A percentile compares a stretch with the other conserved stretches of the same genome.
Evolutionary conservation across 1,140 invertebrate genomes (phyloP).

Genomic region (Phortica variegata): DNA sequence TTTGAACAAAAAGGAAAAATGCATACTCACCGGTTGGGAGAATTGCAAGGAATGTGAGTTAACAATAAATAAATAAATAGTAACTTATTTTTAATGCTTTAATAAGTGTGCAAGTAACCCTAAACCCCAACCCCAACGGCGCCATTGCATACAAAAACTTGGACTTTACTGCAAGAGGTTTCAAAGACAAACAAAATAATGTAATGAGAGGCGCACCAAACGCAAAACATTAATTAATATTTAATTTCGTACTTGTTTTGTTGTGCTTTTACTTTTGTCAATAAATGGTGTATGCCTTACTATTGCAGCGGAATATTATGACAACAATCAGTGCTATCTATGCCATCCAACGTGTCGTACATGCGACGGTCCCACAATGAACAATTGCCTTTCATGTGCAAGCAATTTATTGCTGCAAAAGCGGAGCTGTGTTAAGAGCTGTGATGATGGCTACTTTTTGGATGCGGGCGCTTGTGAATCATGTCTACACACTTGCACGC

Average conservation of each 20-base stretch:
- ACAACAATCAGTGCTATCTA: constrained; percentile 66
- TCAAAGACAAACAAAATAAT: too few species aligned
- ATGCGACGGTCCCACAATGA: constrained; percentile 73
- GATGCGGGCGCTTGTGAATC: constrained; percentile 70
- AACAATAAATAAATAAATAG: constrained; percentile 5
- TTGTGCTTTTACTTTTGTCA: neutral
- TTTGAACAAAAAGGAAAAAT: constrained; percentile 70
- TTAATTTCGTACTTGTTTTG: too few species aligned
- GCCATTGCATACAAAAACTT: too few species aligned
- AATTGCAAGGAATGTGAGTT: constrained; percentile 65
- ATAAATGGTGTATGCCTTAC: too few species aligned
- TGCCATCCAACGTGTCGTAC: constrained; percentile 80
- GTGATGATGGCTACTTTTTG: constrained; percentile 71
- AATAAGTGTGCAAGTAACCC: too few species aligned
- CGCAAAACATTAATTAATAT: too few species aligned
- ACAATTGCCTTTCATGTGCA: constrained; percentile 79
- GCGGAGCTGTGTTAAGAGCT: constrained; percentile 69
- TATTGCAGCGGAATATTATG: constrained; percentile 68
- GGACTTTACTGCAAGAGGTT: too few species aligned
- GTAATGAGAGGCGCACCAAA: too few species aligned
- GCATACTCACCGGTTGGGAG: constrained; percentile 66
- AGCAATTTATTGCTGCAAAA: constrained; percentile 69
- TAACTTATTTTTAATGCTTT: too few species aligned
- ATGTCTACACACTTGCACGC: constrained; percentile 75
- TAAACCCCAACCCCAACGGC: too few species aligned